Base-by-base conservation (phyloP, 1,140 invertebrate species). In the Brachionus koreanus region DNA sequence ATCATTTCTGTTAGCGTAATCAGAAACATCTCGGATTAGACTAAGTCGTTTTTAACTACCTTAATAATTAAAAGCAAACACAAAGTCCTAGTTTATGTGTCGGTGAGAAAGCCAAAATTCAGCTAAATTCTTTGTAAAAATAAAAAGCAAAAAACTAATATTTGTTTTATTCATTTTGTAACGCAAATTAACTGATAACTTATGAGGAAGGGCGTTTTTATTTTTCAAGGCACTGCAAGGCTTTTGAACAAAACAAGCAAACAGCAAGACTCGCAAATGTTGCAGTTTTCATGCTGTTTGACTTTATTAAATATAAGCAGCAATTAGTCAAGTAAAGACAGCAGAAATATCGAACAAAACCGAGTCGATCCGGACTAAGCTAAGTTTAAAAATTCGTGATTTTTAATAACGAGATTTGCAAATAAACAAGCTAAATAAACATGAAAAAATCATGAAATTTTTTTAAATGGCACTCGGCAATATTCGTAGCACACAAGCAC, bases 371-470 rank as follows among this genome's bases (percentile, higher is more conserved):
- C 12, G 33, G 63, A 46, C 25, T 65, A 65, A 65, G 33, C 25
- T 33, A 65, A 57, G 23, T 19, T 16, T 10, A n/a, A 23, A 57
- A 65, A 37, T 65, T 69, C 65, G 65, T 69, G 65, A 69, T 69
- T 69, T 69, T 39, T 69, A 69, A 69, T 69, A 69, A 69, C 65
- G 10, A 69, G 65, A 69, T 69, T 69, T 69, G 65, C 65, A 69
- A 69, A 69, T 35, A 69, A 69, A 69, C 65, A 69, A 69, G 65
- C 65, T 69, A 69, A 69, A 69, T 39, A 69, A 69, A 69, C 65
- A 69, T 69, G 37, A n/a, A 69, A 69, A 69, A 69, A 69, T 69
- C 65, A 69, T 37, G 65, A 29, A 29, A 2, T 29, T 29, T 29
- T 29, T 39, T 39, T 39, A 69, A 39, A 39, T 69, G 33, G 29